Base-by-base conservation (phyloP, 1,140 invertebrate species). In the Lutraria rhynchaena region DNA sequence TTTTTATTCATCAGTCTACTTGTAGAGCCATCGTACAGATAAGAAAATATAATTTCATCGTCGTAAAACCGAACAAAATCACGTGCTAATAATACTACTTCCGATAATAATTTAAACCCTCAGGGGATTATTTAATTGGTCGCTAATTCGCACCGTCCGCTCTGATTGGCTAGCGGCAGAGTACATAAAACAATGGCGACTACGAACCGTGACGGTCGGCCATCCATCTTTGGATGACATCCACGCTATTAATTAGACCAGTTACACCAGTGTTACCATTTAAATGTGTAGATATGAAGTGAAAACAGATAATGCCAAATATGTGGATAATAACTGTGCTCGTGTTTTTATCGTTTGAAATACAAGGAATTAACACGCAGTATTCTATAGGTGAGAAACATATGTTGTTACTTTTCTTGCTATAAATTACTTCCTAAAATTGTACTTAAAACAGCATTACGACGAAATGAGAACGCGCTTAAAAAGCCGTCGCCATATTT, bases 141-240 rank as follows among this genome's bases (percentile, higher is more conserved):
- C 63, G 24, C 46, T 27, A 67, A 46, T 67, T 67, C 63, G 63
- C 63, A 41, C 63, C 63, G 31, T 67, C 44, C 44, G 41, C 44
- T 46, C 22, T 15, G 63, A 49, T 67, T 67, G 41, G 63, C 35
- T 49, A 46, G 19, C 37, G 24, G 44, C 63, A 33, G 37, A 5
- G 7, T 51, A 29, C 19, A 27, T 46, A 33, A 63, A 44, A 27
- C 37, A 67, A 49, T 49, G 5, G 41, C 33, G 44, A 24, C 24
- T 19, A 29, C 37, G 29, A 67, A 67, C 44, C 63, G 44, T 67
- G 63, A 51, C 63, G 63, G 31, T 17, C 24, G 63, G 31, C 44
- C 44, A 67, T 67, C 33, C 4, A 67, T 67, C 63, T 15, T 29
- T 15, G n/a, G 63, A 24, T 67, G 63, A 67, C 63, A 67, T 27